Evolutionary conservation across 1,140 invertebrate species (phyloP), one percentile per base, ranked within the genome.

Genomic region (Musca vetustissima): DNA sequence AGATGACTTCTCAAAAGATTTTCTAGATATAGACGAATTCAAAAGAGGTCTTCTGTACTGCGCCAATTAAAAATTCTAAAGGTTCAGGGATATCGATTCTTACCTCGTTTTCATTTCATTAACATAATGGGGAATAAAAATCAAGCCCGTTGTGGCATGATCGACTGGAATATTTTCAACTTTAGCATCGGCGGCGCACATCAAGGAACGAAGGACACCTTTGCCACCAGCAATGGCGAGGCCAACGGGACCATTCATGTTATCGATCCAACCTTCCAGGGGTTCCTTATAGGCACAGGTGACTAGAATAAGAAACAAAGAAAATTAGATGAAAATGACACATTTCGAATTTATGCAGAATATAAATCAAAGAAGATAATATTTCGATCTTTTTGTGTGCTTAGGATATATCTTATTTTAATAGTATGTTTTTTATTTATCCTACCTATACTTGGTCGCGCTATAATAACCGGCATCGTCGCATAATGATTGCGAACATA

Each of bases 81-180:
- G n/a, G n/a, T n/a, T n/a, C n/a, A n/a, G n/a, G n/a, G n/a, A n/a
- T n/a, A n/a, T n/a, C n/a, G n/a, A n/a, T n/a, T n/a, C 28, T 66
- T 69, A 80, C 78, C 70, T 78, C 7, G 73, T 67, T 49, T 78
- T 69, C 13, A 68, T 47, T 1, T 66, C 59, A 69, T 65, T 78
- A 28, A 68, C 72, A 9, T 13, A 6, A 81, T 88, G 87, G 0
- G 89, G 88, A 50, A 91, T 88, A 6, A 87, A 84, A 71, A 95
- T 91, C 65, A 95, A 83, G 3, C 89, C 88, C 76, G 95, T 96
- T 72, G 93, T 93, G 1, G 93, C 92, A 21, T 91, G 83, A 81
- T 97, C 95, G 8, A 97, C 94, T 0, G 95, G 94, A 53, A 96
- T 88, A 2, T 95, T 87, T 84, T 97, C 93, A 0, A 93, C 92